Conservation (phyloP, 37 sponge, comb jelly and placozoan genomes). For the Ianthella basta region DNA sequence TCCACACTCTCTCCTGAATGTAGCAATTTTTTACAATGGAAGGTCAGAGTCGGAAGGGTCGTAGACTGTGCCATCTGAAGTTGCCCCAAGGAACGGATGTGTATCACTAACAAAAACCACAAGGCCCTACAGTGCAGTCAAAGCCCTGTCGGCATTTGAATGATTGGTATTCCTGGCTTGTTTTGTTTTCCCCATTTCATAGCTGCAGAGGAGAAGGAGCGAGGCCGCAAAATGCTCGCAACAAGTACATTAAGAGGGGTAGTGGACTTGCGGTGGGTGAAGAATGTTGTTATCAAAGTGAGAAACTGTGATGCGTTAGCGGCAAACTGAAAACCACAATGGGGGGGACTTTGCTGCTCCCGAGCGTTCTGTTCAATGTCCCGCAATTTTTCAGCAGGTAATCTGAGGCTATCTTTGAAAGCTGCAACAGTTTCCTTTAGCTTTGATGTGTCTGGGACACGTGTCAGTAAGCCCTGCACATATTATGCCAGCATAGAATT, state of each 20-base stretch:
- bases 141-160: constrained; percentile 42
- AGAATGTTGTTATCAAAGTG: constrained; percentile 41
- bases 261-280: constrained; percentile 20
- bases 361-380: constrained; percentile 47
- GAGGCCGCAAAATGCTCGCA: constrained; percentile 41
- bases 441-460: neutral
- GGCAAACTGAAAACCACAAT: constrained; percentile 6
- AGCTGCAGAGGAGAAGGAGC: constrained; percentile 31
- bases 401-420: constrained; percentile 19
- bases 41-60: constrained; percentile 45
- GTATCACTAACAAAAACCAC: constrained; percentile 43
- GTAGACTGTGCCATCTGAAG: constrained; percentile 67
- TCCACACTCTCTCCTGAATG: constrained; percentile 33
- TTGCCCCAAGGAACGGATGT: constrained; percentile 57
- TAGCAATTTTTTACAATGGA: constrained; percentile 35
- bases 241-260: constrained; percentile 59
- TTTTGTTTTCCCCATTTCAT: constrained; percentile 51
- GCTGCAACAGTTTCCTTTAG: constrained; percentile 7
- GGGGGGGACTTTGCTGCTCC: constrained; percentile 35
- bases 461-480: too few relatives aligned
- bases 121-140: constrained; percentile 33
- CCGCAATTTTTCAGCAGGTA: neutral
- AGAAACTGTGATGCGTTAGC: constrained; percentile 43
- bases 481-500: too few relatives aligned
- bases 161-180: constrained; percentile 33